Evolutionary conservation across 2,888 invertebrate genomes (phyloP).

Genomic region (Hesperia comma): DNA sequence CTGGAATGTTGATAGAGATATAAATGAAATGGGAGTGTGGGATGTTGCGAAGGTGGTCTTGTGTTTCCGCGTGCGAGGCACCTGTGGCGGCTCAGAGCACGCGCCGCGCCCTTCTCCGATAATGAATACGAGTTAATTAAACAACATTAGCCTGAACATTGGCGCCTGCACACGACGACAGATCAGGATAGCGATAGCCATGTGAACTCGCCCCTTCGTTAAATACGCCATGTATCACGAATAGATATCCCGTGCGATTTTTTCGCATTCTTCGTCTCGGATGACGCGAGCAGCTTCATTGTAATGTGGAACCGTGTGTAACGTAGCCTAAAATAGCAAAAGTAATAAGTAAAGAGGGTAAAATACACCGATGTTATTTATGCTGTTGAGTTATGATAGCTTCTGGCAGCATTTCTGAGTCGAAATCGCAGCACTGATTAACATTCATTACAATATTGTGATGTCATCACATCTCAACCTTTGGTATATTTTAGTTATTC

Average conservation of each 20-base stretch:
- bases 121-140: slow-evolving; percentile 84
- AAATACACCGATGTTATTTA: no score
- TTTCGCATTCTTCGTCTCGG: slow-evolving; percentile 21
- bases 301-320: slow-evolving; percentile 12
- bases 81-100: slow-evolving; percentile 60
- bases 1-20: slow-evolving; percentile 44
- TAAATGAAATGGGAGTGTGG: slow-evolving; percentile 48
- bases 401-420: no score
- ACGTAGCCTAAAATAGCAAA: background rate
- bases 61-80: slow-evolving; percentile 52
- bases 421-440: no score
- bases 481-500: no score
- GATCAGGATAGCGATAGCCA: slow-evolving; percentile 66
- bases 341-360: no score
- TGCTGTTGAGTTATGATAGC: no score
- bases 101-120: slow-evolving; percentile 56
- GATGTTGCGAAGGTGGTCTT: slow-evolving; percentile 53
- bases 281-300: slow-evolving; percentile 20
- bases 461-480: no score
- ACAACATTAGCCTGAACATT: slow-evolving; percentile 77
- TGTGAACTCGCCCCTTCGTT: slow-evolving; percentile 60
- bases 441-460: no score
- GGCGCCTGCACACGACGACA: slow-evolving; percentile 77
- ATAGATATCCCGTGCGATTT: slow-evolving; percentile 46
- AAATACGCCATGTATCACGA: slow-evolving; percentile 53